Conservation (phyloP, 2,113 vertebrate genomes). For the human region DNA sequence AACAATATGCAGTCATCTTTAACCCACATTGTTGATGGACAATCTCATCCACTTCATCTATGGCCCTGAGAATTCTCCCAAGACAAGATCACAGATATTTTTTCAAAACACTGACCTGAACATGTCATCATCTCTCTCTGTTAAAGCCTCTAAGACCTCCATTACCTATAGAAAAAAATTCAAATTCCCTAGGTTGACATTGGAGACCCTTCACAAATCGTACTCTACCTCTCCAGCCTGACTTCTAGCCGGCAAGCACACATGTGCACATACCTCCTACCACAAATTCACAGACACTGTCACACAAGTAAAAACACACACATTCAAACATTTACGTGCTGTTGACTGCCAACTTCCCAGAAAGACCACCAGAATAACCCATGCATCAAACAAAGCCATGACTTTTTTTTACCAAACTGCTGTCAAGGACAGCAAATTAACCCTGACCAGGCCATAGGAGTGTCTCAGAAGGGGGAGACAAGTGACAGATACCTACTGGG, state of each 20-base stretch:
- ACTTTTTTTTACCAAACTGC: background rate
- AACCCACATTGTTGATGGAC: background rate
- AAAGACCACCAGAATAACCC: background rate
- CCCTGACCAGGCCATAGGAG: too few species aligned
- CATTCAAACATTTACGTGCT: background rate
- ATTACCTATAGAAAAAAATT: background rate
- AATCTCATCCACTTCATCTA: background rate
- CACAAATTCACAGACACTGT: background rate
- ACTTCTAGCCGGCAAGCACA: background rate
- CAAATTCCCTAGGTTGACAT: background rate
- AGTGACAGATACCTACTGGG: background rate
- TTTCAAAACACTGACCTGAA: background rate
- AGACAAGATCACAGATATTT: background rate
- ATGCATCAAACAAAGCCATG: background rate
- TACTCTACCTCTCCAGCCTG: background rate
- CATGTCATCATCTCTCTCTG: background rate
- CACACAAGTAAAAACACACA: background rate
- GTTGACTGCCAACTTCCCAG: fast-evolving
- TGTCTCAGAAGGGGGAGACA: background rate
- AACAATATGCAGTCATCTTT: background rate
- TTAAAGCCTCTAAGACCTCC: background rate
- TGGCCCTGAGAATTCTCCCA: background rate
- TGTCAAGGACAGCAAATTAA: background rate
- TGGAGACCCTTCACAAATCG: background rate
- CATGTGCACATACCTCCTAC: background rate